These are phyloP conservation scores for Anthopleura sola DNA, from an alignment of 64 coral and sea anemone genomes.

Conservation along the genomic window DNA sequence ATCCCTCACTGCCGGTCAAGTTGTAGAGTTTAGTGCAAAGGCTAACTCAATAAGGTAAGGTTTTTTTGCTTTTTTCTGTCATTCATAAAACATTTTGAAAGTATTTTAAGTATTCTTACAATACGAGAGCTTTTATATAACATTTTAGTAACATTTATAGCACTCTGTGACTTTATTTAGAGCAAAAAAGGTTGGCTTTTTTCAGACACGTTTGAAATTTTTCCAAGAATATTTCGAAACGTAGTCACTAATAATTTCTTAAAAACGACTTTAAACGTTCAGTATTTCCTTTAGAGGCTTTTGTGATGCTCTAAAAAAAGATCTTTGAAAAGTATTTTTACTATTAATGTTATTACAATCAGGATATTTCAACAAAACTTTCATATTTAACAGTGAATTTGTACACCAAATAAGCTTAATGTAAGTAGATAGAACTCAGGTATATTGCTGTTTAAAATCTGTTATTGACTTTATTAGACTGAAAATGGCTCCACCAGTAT, in stretches of 20 bases:
- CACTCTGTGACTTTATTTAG: not conserved
- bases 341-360: no score
- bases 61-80: not conserved
- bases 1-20: conserved; percentile 13
- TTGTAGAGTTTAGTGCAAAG: not conserved
- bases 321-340: no score
- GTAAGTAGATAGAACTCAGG: no score
- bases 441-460: not conserved
- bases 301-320: no score
- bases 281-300: no score
- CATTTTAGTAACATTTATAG: not conserved
- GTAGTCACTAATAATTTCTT: not conserved
- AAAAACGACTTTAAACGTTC: not conserved
- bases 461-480: not conserved
- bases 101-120: not conserved
- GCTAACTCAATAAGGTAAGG: not conserved
- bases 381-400: no score
- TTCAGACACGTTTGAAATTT: not conserved
- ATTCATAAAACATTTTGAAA: not conserved
- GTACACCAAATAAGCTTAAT: no score
- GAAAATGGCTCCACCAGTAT: conserved; percentile 68
- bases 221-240: not conserved
- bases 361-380: no score
- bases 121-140: not conserved
- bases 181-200: not conserved